phyloP scores from a whole-genome alignment of 2,888 invertebrate genomes.

The Pterostichus madidus region DNA sequence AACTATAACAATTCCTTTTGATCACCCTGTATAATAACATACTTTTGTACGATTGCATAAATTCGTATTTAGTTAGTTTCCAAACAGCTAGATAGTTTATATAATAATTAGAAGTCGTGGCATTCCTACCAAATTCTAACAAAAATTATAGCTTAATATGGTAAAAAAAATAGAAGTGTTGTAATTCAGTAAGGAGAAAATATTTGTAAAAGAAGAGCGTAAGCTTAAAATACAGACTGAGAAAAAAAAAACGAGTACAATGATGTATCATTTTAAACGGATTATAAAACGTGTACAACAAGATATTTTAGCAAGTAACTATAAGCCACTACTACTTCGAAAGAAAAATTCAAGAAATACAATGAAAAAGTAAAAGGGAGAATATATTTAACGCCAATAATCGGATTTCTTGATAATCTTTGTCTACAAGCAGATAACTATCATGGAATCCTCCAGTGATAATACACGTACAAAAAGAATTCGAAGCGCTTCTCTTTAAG shows the following conservation, averaged over 20 bases:
- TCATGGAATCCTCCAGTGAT: constrained; percentile 10
- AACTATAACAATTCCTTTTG: too few species aligned
- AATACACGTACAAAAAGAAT: constrained; percentile 50
- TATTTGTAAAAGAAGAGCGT: not conserved
- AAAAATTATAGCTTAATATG: too few species aligned
- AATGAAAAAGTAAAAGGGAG: constrained; percentile 13
- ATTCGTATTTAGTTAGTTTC: too few species aligned
- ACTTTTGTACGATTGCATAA: too few species aligned
- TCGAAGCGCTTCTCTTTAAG: constrained; percentile 38
- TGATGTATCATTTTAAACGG: constrained; percentile 9
- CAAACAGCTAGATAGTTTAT: too few species aligned
- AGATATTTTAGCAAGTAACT: constrained; percentile 25
- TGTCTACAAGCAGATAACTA: constrained; percentile 43
- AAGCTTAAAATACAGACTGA: not conserved
- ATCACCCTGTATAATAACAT: too few species aligned
- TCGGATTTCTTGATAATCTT: constrained; percentile 54
- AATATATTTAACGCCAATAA: constrained; percentile 40
- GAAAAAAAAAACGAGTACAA: not conserved
- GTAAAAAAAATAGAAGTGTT: not conserved
- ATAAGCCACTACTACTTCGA: not conserved
- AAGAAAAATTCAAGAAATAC: constrained; percentile 1
- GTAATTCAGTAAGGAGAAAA: not conserved
- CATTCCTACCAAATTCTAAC: too few species aligned
- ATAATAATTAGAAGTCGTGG: too few species aligned
- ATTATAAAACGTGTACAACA: constrained; percentile 24